phyloP scores from a whole-genome alignment of 2,888 invertebrate species.

The Heliconius ismenius region DNA sequence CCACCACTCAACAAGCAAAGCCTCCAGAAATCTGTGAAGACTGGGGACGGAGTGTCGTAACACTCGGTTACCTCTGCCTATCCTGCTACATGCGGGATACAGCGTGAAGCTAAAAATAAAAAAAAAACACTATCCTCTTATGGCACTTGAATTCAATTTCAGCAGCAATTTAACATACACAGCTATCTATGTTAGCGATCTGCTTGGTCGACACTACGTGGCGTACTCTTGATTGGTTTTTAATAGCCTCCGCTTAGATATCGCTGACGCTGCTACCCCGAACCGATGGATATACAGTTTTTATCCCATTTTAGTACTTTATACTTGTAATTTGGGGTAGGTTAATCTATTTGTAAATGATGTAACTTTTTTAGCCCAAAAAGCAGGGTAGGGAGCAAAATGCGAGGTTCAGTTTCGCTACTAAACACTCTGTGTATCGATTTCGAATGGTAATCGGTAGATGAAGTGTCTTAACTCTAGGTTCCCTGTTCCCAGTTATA shows the following conservation, averaged over 20 bases:
- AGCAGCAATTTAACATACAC: constrained; percentile 13
- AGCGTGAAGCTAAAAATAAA: too few relatives aligned
- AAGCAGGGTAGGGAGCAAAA: too few relatives aligned
- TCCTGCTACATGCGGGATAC: too few relatives aligned
- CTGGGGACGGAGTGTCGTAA: neutral
- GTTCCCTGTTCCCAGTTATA: too few relatives aligned
- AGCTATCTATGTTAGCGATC: constrained; percentile 14
- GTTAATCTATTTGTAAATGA: constrained; percentile 6
- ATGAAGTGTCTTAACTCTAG: too few relatives aligned
- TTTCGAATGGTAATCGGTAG: too few relatives aligned
- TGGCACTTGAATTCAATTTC: constrained; percentile 16
- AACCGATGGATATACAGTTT: constrained; percentile 13
- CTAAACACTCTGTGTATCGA: too few relatives aligned
- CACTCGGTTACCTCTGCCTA: too few relatives aligned
- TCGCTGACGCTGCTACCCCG: constrained; percentile 28
- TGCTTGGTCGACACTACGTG: constrained; percentile 35
- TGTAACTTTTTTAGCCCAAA: too few relatives aligned
- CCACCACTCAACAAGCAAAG: too few relatives aligned
- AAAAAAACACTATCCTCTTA: neutral
- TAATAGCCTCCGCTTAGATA: constrained; percentile 50
- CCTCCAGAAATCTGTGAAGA: too few relatives aligned
- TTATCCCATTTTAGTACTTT: constrained; percentile 8
- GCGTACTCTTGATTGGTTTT: constrained; percentile 54
- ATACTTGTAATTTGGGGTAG: neutral
- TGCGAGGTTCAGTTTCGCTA: too few relatives aligned